Conservation (phyloP, 1,140 invertebrate genomes). For the Brachionus paranguensis region DNA sequence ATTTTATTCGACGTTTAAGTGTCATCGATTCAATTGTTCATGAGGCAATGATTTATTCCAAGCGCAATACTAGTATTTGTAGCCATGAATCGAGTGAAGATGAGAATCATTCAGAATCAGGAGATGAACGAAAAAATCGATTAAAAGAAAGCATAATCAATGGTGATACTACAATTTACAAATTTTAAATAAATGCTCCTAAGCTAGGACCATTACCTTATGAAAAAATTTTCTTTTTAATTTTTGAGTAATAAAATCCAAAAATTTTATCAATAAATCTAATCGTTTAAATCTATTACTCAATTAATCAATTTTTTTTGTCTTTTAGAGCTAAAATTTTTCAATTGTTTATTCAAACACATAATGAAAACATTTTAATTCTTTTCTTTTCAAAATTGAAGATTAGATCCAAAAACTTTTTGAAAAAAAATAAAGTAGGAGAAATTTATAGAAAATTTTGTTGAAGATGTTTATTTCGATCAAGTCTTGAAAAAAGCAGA, state of each 20-base stretch:
- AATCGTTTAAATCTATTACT: too few species aligned
- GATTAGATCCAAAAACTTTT: not conserved
- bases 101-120: not conserved
- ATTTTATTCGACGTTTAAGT: not conserved
- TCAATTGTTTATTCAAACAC: too few species aligned
- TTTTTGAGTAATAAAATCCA: too few species aligned
- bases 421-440: not conserved
- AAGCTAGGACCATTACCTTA: too few species aligned
- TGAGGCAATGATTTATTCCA: not conserved
- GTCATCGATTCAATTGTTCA: not conserved
- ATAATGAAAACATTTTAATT: too few species aligned
- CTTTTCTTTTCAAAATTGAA: not conserved
- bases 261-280: too few species aligned
- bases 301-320: too few species aligned
- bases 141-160: not conserved
- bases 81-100: constrained; percentile 8
- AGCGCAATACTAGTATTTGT: not conserved
- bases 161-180: not conserved
- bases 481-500: not conserved
- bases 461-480: too few species aligned
- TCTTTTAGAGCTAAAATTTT: too few species aligned
- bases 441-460: too few species aligned
- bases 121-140: not conserved
- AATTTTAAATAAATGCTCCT: not conserved
- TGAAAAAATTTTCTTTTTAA: too few species aligned